Base-by-base conservation (phyloP, 1,140 invertebrate species). In the Xylocopa sonorina region DNA sequence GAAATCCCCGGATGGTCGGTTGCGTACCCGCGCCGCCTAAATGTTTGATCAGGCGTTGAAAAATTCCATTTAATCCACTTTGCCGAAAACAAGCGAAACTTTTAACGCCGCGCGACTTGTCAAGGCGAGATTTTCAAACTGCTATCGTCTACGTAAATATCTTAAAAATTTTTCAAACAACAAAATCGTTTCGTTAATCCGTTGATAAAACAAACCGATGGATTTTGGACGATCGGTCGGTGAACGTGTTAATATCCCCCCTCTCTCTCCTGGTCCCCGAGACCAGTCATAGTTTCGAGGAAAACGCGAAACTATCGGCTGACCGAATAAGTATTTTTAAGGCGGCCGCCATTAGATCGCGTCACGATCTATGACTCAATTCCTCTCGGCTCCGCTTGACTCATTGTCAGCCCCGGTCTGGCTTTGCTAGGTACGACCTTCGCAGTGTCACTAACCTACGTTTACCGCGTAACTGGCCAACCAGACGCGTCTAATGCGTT, bases 391-490 rank as follows among this genome's bases (percentile, higher is more conserved):
- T 41, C 3, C 51, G 63, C 27, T 68, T 68, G 73, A 76, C 73
- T 76, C 73, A 76, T 21, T n/a, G n/a, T n/a, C n/a, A n/a, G n/a
- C n/a, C 5, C 1, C 18, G 16, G 58, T 57, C 27, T 67, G 60
- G 9, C 60, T 0, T 27, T 46, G 51, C 75, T 78, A 71, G 66
- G 27, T 63, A 72, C 72, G 80, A 76, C 83, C 85, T 87, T 85
- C 83, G 68, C 16, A 10, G 83, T 86, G 89, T 90, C 88, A 90
- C 84, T 90, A 89, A 90, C 88, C 89, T 88, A 88, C 87, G 88
- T 85, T n/a, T 89, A 89, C 87, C 86, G 80, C 38, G 58, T 55
- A 78, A 55, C 0, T 48, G 48, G n/a, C 68, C 24, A 57, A 4
- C 7, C 67, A 63, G 57, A 71, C 64, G 16, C 46, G 75, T 78